Base-by-base conservation (phyloP, 1,140 invertebrate species). In the Sitobion miscanthi region DNA sequence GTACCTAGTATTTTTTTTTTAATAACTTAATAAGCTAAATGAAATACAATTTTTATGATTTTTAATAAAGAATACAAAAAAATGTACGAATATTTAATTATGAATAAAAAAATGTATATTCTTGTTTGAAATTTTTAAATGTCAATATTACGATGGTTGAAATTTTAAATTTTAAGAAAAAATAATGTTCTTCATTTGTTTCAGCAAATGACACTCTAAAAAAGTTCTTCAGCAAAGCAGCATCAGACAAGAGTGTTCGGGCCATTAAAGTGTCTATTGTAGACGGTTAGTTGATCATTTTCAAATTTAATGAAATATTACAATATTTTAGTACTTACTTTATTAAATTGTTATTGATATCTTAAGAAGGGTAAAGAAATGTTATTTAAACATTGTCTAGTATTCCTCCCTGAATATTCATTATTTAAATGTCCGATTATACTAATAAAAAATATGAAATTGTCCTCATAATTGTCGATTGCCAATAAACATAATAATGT, bases 201-300 rank as follows among this genome's bases (percentile, higher is more conserved):
- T 94, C 95, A 98, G 98, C 97, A 25, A 98, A 98, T 96, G 96
- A 97, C 94, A 96, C 97, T 92, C 95, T 98, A 77, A 96, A 97
- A 94, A 97, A 97, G 95, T 97, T 97, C 95, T 98, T 98, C 94
- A 96, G 97, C 2, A 98, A 98, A 95, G 98, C 97, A 94, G 96
- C 97, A 94, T 97, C 97, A 95, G 97, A 97, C 49, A 94, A 93
- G 42, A 94, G 57, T 47, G 96, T 98, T 92, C 96, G 98, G 94
- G 95, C 97, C 38, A 95, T 98, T 91, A 98, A 98, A 96, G 96
- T 98, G 94, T 97, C 97, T 30, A 98, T 99, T 92, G 93, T 93
- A 89, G 77, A 94, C 35, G 94, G 93, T 94, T 91, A 91, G 57
- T 94, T 23, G 11, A 54, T 62, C 4, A 38, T 62, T 85, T 21